These are phyloP conservation scores for Mormyrus lacerda DNA, from an alignment of 2,113 vertebrate genomes.

Conservation along the genomic window DNA sequence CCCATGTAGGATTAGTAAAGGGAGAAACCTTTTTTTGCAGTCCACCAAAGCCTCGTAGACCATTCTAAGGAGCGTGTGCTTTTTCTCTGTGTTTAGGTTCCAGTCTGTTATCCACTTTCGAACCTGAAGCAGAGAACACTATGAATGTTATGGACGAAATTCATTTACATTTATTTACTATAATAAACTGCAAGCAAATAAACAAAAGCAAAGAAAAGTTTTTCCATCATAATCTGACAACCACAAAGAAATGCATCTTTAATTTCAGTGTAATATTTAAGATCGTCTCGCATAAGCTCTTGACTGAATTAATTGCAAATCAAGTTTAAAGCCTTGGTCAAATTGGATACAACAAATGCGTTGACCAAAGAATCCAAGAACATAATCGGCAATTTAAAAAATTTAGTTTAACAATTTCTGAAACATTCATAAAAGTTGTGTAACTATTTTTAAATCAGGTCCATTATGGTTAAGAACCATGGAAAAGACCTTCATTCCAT, in stretches of 20 bases:
- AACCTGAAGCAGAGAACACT: conserved; percentile 59
- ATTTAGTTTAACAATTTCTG: neutral
- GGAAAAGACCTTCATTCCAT: neutral
- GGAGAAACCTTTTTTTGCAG: conserved; percentile 86
- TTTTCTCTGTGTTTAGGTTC: conserved; percentile 91
- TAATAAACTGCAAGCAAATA: neutral
- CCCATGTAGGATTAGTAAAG: neutral
- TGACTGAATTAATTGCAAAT: neutral
- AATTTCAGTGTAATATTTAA: neutral
- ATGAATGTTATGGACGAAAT: neutral
- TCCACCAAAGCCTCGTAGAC: conserved; percentile 94
- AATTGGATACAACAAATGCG: neutral
- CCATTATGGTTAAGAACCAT: neutral
- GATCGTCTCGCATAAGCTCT: neutral
- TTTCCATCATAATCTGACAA: neutral
- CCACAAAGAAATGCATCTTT: neutral
- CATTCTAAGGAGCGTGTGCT: conserved; percentile 84
- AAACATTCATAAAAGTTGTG: neutral
- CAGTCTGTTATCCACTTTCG: conserved; percentile 90
- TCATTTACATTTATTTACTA: neutral
- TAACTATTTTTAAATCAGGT: neutral
- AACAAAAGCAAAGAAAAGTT: neutral
- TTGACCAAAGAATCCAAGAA: neutral
- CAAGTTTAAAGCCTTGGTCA: neutral
- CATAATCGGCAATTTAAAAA: neutral